phyloP scores from a whole-genome alignment of 1,140 invertebrate species.

The Semibalanus balanoides region DNA sequence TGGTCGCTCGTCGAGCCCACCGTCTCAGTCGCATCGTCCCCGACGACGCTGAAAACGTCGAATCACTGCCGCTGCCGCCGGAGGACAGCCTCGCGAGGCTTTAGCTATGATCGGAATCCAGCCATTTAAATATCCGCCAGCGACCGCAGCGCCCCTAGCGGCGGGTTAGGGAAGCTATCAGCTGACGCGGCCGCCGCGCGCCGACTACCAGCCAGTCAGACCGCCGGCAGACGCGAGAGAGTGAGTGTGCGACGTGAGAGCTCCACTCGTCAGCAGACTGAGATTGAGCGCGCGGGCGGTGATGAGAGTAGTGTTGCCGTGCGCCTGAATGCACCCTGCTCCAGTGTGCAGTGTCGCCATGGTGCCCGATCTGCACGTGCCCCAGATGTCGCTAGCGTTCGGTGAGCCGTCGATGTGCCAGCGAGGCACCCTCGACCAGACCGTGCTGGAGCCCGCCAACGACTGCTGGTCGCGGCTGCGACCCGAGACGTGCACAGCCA shows the following conservation, averaged over 20 bases:
- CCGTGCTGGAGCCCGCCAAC: neutral
- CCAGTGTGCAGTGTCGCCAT: neutral
- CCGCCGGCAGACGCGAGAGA: neutral
- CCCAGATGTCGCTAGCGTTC: neutral
- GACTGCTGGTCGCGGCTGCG: neutral
- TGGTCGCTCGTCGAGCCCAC: too few relatives aligned
- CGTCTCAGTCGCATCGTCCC: too few relatives aligned
- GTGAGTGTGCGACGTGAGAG: neutral
- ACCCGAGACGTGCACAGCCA: neutral
- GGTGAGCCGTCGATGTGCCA: neutral
- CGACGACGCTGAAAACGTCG: neutral
- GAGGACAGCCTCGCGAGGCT: too few relatives aligned
- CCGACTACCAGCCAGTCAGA: neutral
- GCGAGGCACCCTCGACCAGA: neutral
- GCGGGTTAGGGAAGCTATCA: neutral
- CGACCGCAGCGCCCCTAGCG: neutral
- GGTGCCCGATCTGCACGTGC: neutral
- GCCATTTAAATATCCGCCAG: neutral
- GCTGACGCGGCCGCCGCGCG: neutral
- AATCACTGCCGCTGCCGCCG: neutral
- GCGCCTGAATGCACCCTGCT: conserved; percentile 1
- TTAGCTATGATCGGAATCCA: neutral
- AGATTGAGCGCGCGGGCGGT: neutral
- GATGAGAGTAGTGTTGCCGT: neutral
- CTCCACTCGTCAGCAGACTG: neutral